phyloP scores from a whole-genome alignment of 2,888 invertebrate species.

The Mimas tiliae region DNA sequence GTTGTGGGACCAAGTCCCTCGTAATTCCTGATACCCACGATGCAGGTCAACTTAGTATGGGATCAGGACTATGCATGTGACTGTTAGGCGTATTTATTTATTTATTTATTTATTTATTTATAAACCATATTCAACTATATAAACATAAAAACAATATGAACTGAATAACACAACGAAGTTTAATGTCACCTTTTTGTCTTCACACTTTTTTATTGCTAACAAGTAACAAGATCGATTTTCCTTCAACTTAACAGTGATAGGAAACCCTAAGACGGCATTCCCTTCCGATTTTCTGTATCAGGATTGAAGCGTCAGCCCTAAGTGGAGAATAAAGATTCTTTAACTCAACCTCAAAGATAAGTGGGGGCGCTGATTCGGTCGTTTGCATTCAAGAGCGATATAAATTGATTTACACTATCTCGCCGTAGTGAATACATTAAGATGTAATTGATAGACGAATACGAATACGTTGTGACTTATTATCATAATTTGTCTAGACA shows the following conservation, averaged over 20 bases:
- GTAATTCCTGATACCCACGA: too few relatives aligned
- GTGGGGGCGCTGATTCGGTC: conserved; percentile 32
- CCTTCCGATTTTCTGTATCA: background rate
- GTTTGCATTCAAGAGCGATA: conserved; percentile 50
- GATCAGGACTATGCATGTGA: too few relatives aligned
- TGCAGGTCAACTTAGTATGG: too few relatives aligned
- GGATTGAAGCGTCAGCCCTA: conserved; percentile 23
- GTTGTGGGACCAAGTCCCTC: too few relatives aligned
- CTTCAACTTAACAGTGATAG: background rate
- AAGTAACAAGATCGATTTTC: background rate
- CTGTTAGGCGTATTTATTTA: too few relatives aligned
- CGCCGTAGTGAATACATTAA: conserved; percentile 39
- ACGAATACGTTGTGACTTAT: conserved; percentile 7
- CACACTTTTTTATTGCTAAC: too few relatives aligned
- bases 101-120: too few relatives aligned
- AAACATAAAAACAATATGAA: too few relatives aligned
- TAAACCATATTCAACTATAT: too few relatives aligned
- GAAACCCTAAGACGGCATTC: background rate
- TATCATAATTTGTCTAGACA: too few relatives aligned
- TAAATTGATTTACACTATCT: conserved; percentile 51
- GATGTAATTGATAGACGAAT: conserved; percentile 38
- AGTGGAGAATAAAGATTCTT: conserved; percentile 20
- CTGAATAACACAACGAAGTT: too few relatives aligned
- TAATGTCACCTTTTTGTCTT: too few relatives aligned
- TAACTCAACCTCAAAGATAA: conserved; percentile 26